Conservation (phyloP, 2,113 vertebrate genomes). For the Plotosus lineatus region DNA sequence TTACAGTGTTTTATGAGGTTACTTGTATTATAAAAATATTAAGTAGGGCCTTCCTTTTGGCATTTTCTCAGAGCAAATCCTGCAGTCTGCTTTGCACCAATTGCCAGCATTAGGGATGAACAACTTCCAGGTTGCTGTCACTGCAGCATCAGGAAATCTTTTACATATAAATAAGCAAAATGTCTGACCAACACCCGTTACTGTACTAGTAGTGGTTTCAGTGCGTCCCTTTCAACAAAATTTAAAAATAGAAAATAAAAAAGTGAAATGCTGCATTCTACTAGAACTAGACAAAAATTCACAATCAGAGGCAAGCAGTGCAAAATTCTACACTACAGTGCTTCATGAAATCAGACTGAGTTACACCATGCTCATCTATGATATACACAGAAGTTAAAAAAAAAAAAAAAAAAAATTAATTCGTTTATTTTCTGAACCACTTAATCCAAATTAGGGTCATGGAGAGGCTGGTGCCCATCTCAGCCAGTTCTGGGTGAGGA, state of each 20-base stretch:
- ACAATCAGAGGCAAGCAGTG: not conserved
- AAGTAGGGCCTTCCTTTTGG: not conserved
- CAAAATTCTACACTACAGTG: not conserved
- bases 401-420: too few species aligned
- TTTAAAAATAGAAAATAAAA: not conserved
- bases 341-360: not conserved
- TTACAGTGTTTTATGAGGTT: not conserved
- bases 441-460: too few species aligned
- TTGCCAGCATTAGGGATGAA: not conserved
- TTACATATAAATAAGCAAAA: not conserved
- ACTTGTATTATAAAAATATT: not conserved
- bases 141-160: not conserved
- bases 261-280: not conserved
- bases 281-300: not conserved
- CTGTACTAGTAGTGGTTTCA: not conserved
- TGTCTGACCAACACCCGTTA: not conserved
- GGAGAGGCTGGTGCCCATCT: too few species aligned
- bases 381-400: not conserved
- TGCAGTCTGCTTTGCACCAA: not conserved
- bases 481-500: too few species aligned
- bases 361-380: not conserved
- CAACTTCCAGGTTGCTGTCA: not conserved
- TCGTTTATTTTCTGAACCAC: too few species aligned
- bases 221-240: not conserved
- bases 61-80: not conserved